Evolutionary conservation across 2,113 vertebrate species (phyloP).

Genomic region (Platysternon megacephalum): DNA sequence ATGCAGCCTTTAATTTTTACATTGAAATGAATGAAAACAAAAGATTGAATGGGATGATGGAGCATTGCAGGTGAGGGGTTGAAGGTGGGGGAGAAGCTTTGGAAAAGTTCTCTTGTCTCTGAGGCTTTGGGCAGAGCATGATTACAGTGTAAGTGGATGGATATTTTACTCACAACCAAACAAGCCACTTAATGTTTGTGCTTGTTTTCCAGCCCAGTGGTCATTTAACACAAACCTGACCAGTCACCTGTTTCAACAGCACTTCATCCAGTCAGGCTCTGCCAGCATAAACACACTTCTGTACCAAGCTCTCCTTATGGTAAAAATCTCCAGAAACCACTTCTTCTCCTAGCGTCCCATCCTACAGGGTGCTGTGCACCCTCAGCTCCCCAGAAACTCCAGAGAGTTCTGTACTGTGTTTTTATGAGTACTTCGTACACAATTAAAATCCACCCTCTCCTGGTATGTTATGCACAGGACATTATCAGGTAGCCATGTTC

Average conservation of each 20-base stretch:
- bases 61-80: not conserved
- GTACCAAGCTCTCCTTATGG: not conserved
- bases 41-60: not conserved
- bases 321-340: not conserved
- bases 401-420: not conserved
- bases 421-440: not conserved
- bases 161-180: not conserved
- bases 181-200: not conserved
- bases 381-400: not conserved
- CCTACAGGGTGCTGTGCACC: not conserved
- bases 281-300: not conserved
- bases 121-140: not conserved
- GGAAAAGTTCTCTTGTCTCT: not conserved
- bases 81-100: accelerated
- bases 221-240: not conserved
- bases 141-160: not conserved
- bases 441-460: not conserved
- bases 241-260: not conserved
- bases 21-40: not conserved
- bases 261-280: not conserved
- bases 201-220: not conserved
- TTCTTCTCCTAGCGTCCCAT: not conserved
- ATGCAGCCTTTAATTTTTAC: not conserved
- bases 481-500: not conserved
- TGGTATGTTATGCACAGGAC: accelerated